Percentiles rank a stretch among this genome's conserved stretches.
Evolutionary conservation across 1,140 invertebrate species (phyloP).

Genomic region (Drosophila mojavensis): DNA sequence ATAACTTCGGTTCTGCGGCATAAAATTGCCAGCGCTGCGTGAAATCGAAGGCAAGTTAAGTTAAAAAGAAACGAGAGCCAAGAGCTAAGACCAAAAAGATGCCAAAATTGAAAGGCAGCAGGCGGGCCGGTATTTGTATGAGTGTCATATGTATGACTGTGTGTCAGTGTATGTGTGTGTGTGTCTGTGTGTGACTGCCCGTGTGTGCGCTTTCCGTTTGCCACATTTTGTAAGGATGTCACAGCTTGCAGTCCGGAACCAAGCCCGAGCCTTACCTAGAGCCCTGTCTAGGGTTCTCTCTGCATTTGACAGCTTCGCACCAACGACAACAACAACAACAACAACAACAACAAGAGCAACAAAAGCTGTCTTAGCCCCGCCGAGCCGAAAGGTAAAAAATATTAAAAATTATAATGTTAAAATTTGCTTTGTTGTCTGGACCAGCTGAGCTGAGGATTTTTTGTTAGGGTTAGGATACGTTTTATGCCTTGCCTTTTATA

Average conservation of each 20-base stretch:
- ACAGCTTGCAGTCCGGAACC: constrained; percentile 69
- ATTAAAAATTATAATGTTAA: constrained; percentile 83
- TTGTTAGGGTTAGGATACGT: constrained; percentile 61
- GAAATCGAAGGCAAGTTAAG: constrained; percentile 73
- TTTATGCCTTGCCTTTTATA: constrained; percentile 35
- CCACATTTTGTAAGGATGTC: constrained; percentile 73
- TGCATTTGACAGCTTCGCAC: constrained; percentile 81
- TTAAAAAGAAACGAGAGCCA: constrained; percentile 75
- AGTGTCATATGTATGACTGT: constrained; percentile 12
- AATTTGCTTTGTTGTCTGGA: constrained; percentile 76
- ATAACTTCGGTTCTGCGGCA: constrained; percentile 44
- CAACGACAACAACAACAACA: constrained; percentile 53
- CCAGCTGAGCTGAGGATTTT: constrained; percentile 54
- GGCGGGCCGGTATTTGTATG: constrained; percentile 46
- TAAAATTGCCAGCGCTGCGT: constrained; percentile 79
- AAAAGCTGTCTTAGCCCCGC: constrained; percentile 23
- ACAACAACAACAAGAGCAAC: constrained; percentile 26
- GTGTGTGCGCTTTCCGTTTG: constrained; percentile 48
- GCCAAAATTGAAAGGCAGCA: constrained; percentile 74
- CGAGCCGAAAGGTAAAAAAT: constrained; percentile 74
- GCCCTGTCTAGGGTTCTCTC: constrained; percentile 62
- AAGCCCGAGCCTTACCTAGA: constrained; percentile 47
- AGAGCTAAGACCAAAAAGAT: constrained; percentile 75
- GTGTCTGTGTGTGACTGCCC: constrained; percentile 12
- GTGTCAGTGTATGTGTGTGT: constrained; percentile 24